Evolutionary conservation across 2,113 vertebrate genomes (phyloP).

Genomic region (Felis chaus): DNA sequence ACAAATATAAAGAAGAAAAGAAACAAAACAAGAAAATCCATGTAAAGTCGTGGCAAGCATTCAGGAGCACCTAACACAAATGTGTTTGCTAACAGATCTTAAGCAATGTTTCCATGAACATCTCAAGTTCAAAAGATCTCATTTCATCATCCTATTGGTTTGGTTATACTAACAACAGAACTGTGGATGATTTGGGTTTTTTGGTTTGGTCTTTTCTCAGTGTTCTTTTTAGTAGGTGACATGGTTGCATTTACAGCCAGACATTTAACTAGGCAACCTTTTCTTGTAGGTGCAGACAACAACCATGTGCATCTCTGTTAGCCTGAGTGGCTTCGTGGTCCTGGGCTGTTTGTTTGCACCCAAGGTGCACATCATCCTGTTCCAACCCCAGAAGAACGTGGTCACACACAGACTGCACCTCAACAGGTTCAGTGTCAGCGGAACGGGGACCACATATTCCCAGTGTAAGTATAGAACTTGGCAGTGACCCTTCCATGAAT

Average conservation of each 20-base stretch:
- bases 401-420: conserved; percentile 96
- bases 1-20: background rate
- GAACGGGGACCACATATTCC: conserved; percentile 93
- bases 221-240: background rate
- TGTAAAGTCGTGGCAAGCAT: conserved; percentile 4
- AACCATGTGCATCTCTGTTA: conserved; percentile 99
- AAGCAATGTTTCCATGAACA: conserved; percentile 24
- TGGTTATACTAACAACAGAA: background rate
- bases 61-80: conserved; percentile 11
- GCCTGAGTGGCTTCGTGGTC: conserved; percentile 98
- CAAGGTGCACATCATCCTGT: conserved; percentile 98
- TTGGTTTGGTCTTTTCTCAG: background rate
- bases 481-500: background rate
- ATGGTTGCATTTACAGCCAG: background rate
- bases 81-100: conserved; percentile 4
- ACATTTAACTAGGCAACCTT: conserved; percentile 38
- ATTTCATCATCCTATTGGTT: background rate
- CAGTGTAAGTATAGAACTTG: conserved; percentile 89
- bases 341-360: conserved; percentile 98
- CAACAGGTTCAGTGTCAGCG: conserved; percentile 97
- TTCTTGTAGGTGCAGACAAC: conserved; percentile 96
- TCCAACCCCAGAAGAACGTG: conserved; percentile 99
- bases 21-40: background rate
- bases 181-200: background rate
- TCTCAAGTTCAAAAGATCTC: background rate